A percentile compares a stretch with the other conserved stretches of the same genome.
Evolutionary conservation across 2,888 invertebrate species (phyloP).

Genomic region (Epinotia nisella): DNA sequence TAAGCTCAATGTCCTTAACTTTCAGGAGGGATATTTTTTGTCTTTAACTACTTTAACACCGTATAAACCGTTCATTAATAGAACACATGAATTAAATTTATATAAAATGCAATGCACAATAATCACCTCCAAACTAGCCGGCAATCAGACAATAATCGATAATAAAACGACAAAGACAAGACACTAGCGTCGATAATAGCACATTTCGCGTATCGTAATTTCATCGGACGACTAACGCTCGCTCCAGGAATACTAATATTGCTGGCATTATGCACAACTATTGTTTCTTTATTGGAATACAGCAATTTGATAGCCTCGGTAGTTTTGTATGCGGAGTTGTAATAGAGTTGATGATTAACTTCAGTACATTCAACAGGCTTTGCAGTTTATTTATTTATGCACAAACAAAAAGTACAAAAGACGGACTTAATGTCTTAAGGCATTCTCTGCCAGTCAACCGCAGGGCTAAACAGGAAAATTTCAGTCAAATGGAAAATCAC

Average conservation of each 20-base stretch:
- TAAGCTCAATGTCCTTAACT: too few relatives aligned
- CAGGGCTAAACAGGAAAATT: too few relatives aligned
- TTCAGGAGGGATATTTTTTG: too few relatives aligned
- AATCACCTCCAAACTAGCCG: background rate
- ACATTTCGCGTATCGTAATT: slow-evolving; percentile 59
- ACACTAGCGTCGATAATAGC: slow-evolving; percentile 61
- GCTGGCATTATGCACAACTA: slow-evolving; percentile 27
- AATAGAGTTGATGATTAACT: slow-evolving; percentile 13
- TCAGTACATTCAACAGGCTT: slow-evolving; percentile 6
- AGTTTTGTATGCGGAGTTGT: slow-evolving; percentile 41
- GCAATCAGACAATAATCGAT: slow-evolving; percentile 13
- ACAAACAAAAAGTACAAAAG: too few relatives aligned
- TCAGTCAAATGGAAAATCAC: too few relatives aligned
- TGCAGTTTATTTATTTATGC: too few relatives aligned
- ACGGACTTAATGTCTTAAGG: too few relatives aligned
- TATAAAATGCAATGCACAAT: background rate
- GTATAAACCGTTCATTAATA: too few relatives aligned
- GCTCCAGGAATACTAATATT: slow-evolving; percentile 55
- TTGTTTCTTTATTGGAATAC: slow-evolving; percentile 38
- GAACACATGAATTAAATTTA: too few relatives aligned
- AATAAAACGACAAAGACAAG: slow-evolving; percentile 45
- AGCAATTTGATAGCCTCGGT: slow-evolving; percentile 43
- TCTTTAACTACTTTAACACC: too few relatives aligned
- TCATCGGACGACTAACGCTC: slow-evolving; percentile 54
- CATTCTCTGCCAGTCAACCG: too few relatives aligned